Evolutionary conservation across 2,113 vertebrate genomes (phyloP).

Genomic region (Oostethus manadensis): DNA sequence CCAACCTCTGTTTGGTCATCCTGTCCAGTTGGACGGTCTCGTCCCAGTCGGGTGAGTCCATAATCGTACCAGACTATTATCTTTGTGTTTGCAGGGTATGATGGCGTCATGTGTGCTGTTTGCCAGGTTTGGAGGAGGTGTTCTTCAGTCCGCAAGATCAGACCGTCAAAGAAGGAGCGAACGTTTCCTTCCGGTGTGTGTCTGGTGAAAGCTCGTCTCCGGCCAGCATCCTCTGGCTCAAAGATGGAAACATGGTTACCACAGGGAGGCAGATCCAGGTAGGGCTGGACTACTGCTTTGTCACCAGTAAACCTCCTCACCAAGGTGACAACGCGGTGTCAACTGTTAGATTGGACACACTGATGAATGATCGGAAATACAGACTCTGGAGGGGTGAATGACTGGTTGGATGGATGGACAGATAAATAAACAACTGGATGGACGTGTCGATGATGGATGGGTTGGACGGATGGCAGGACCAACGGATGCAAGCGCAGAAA

Average conservation of each 20-base stretch:
- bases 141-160: slow-evolving; percentile 70
- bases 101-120: not conserved
- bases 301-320: not conserved
- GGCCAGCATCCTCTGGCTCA: slow-evolving; percentile 69
- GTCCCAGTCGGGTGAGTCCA: slow-evolving; percentile 55
- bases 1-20: slow-evolving; percentile 47
- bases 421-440: too few relatives aligned
- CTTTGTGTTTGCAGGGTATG: not conserved
- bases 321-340: too few relatives aligned
- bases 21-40: slow-evolving; percentile 45
- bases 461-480: too few relatives aligned
- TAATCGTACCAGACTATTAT: not conserved
- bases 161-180: slow-evolving; percentile 53
- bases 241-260: slow-evolving; percentile 56
- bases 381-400: too few relatives aligned
- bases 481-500: too few relatives aligned
- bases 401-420: too few relatives aligned
- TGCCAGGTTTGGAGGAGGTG: slow-evolving; percentile 68
- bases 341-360: too few relatives aligned
- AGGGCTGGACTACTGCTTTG: not conserved
- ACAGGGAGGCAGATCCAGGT: slow-evolving; percentile 71
- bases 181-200: slow-evolving; percentile 70
- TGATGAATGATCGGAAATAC: too few relatives aligned
- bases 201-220: slow-evolving; percentile 72
- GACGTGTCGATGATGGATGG: too few relatives aligned